These are phyloP conservation scores for Urosaurus nigricauda DNA, from an alignment of 2,797 vertebrate genomes.

Conservation along the genomic window DNA sequence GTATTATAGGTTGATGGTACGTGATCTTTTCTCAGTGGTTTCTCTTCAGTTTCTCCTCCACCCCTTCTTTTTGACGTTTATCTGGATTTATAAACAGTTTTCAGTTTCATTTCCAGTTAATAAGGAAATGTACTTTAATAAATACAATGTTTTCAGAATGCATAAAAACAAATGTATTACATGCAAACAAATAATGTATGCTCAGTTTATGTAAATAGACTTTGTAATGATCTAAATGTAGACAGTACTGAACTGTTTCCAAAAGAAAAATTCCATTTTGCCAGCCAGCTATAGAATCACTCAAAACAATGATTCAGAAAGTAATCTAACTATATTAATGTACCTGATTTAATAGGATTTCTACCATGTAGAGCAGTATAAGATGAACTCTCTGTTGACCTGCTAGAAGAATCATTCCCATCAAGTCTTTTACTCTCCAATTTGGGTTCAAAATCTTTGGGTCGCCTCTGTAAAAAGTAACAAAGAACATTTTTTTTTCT, in stretches of 20 bases:
- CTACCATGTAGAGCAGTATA: conserved; percentile 46
- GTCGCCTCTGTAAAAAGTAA: conserved; percentile 69
- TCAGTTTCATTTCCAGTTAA: not conserved
- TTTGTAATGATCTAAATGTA: not conserved
- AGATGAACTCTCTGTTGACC: conserved; percentile 49
- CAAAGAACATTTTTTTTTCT: conserved; percentile 35
- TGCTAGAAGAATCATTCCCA: conserved; percentile 43
- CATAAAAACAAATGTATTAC: not conserved
- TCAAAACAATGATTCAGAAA: not conserved
- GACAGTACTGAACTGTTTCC: not conserved
- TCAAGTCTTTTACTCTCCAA: conserved; percentile 59
- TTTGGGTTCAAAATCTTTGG: conserved; percentile 65
- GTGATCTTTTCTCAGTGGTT: not conserved
- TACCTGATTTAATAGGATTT: conserved; percentile 72
- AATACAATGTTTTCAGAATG: not conserved
- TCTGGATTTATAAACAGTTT: no score
- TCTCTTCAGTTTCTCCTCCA: not conserved
- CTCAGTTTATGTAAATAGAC: not conserved
- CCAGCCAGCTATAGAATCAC: not conserved
- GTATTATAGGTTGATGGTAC: not conserved
- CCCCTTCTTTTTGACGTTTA: not conserved
- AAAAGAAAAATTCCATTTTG: not conserved
- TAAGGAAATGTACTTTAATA: conserved; percentile 2
- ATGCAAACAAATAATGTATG: not conserved
- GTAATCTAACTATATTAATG: not conserved